Base-by-base conservation (phyloP, 1,140 invertebrate species). In the Goniozus legneri region DNA sequence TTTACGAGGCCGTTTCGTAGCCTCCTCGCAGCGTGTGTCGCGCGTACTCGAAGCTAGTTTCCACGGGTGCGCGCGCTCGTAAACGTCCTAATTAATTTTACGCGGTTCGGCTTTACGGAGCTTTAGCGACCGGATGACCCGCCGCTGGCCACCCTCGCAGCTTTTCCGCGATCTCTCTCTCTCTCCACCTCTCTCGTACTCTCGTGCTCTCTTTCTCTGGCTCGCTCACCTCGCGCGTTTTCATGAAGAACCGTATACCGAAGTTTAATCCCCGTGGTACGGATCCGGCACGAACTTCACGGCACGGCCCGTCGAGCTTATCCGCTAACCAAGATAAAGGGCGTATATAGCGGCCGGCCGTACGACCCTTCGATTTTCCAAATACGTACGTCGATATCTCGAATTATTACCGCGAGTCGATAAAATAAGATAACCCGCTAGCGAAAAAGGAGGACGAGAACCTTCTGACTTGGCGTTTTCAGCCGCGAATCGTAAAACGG, bases 51-150 rank as follows among this genome's bases (percentile, higher is more conserved):
- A 43, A 42, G 15, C 34, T 22, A 19, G 8, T n/a, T n/a, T n/a
- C n/a, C n/a, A n/a, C n/a, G n/a, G n/a, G 10, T 27, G 10, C 24
- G 4, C 10, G 19, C 39, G 40, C 44, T 58, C 54, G 58, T 60
- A 55, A 60, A 60, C 48, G 60, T 55, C 47, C 39, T 56, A 58
- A 62, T 62, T 62, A 58, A 60, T 48, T 56, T 63, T 41, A 41
- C 49, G 30, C 35, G 36, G 39, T 44, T 51, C 42, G 43, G 21
- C 45, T 50, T 50, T 50, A 54, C 42, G 36, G 24, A 50, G 49
- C 14, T 47, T 43, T 33, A 52, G 32, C 32, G 7, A 8, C 16
- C 32, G 44, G 46, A 24, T 18, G 13, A 32, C 35, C 18, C 30
- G 20, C 19, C 22, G 3, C 19, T 14, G 35, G 20, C 35, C 36